phyloP scores from a whole-genome alignment of 2,797 vertebrate genomes.

The Spinibarbus caldwelli region DNA sequence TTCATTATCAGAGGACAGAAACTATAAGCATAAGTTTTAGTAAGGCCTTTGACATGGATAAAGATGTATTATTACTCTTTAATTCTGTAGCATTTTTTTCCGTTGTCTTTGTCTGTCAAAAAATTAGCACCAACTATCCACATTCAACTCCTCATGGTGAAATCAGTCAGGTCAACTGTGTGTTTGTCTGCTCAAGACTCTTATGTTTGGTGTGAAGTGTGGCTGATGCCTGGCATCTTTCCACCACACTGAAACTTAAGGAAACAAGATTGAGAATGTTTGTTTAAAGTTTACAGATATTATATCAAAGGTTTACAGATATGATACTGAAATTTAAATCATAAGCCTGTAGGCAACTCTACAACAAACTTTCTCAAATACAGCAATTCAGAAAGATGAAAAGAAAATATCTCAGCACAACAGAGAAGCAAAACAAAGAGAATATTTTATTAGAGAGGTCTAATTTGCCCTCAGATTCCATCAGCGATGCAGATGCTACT shows the following conservation, averaged over 20 bases:
- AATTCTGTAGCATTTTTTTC: not conserved
- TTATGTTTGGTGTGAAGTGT: slow-evolving; percentile 54
- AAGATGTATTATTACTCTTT: not conserved
- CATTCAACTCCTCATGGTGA: slow-evolving; percentile 75
- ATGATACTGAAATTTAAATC: not conserved
- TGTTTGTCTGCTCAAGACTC: slow-evolving; percentile 46
- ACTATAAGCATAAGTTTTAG: not conserved
- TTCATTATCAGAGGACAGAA: not conserved
- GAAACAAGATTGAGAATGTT: slow-evolving; percentile 24
- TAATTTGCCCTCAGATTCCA: not conserved
- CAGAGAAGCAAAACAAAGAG: not conserved
- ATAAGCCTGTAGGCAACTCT: not conserved
- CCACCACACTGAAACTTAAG: not conserved
- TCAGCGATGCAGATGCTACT: not conserved
- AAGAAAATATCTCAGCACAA: not conserved
- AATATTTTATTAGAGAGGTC: not conserved
- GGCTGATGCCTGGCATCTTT: slow-evolving; percentile 34
- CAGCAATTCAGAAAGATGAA: not conserved
- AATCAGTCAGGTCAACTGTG: slow-evolving; percentile 46
- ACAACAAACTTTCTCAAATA: not conserved
- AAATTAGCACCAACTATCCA: slow-evolving; percentile 66
- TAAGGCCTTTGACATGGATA: not conserved
- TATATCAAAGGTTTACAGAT: not conserved
- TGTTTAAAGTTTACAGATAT: not conserved
- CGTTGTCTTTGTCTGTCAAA: slow-evolving; percentile 34